A percentile compares a stretch with the other conserved stretches of the same genome.
Evolutionary conservation across 2,113 vertebrate species (phyloP).

Genomic region (Thamnophis sirtalis): DNA sequence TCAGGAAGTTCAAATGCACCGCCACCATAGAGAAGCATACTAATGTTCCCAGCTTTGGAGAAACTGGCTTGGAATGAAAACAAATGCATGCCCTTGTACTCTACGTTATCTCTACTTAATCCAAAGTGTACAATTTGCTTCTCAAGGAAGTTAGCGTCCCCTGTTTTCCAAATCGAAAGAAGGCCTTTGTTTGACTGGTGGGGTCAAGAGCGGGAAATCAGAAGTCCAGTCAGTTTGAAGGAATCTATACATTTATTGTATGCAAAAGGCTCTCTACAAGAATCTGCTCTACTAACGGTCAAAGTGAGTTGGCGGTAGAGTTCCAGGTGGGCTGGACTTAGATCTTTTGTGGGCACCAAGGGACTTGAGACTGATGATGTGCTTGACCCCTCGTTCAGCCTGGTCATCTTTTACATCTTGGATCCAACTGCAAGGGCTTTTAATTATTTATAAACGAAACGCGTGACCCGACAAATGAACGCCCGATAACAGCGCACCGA

Average conservation of each 20-base stretch:
- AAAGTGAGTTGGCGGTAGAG: neutral
- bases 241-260: neutral
- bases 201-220: constrained; percentile 31
- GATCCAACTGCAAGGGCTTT: neutral
- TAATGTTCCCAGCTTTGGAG: constrained; percentile 71
- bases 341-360: neutral
- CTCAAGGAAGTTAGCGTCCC: constrained; percentile 49
- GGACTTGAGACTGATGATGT: neutral
- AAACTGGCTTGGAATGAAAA: constrained; percentile 75
- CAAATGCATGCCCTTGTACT: constrained; percentile 76
- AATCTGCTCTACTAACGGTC: neutral
- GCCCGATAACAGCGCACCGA: too few relatives aligned
- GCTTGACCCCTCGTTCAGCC: neutral
- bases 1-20: constrained; percentile 79
- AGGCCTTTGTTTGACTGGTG: constrained; percentile 47
- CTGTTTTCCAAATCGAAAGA: constrained; percentile 43
- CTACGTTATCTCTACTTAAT: constrained; percentile 75
- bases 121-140: constrained; percentile 62
- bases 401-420: neutral
- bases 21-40: constrained; percentile 66
- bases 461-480: too few relatives aligned
- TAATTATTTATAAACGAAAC: neutral
- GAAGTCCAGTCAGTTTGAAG: neutral
- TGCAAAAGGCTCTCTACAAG: neutral
- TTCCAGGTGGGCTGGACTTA: too few relatives aligned